These are phyloP conservation scores for Rhaphigaster nebulosa DNA, from an alignment of 2,888 invertebrate species.

Conservation along the genomic window DNA sequence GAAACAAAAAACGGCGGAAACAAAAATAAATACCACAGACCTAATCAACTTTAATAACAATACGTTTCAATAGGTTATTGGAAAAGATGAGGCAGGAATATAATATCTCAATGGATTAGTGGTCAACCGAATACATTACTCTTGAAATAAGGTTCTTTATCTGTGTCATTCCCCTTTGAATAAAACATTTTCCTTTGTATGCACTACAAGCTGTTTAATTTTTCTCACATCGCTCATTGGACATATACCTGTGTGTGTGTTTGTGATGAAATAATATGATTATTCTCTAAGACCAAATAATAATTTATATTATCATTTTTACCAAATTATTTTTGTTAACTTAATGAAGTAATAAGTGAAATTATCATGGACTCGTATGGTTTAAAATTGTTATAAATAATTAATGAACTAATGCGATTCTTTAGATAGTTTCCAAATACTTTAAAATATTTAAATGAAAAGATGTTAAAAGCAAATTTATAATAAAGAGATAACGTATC, in stretches of 20 bases:
- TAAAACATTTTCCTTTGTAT: conserved; percentile 38
- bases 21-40: no score
- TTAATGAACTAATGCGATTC: neutral
- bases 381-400: neutral
- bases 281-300: no score
- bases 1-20: no score
- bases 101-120: neutral
- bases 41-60: no score
- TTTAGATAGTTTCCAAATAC: neutral
- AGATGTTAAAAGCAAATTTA: neutral
- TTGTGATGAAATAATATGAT: neutral
- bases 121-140: neutral
- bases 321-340: neutral
- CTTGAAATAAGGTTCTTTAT: neutral
- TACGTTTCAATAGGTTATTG: no score
- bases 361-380: neutral
- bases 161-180: conserved; percentile 31
- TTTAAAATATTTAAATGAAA: neutral
- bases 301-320: neutral
- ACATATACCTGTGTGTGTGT: neutral
- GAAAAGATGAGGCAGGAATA: neutral
- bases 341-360: neutral
- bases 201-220: neutral
- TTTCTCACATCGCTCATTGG: neutral
- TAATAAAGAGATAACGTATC: neutral